phyloP scores from a whole-genome alignment of 2,888 invertebrate genomes.

The Quadroppia sp. region DNA sequence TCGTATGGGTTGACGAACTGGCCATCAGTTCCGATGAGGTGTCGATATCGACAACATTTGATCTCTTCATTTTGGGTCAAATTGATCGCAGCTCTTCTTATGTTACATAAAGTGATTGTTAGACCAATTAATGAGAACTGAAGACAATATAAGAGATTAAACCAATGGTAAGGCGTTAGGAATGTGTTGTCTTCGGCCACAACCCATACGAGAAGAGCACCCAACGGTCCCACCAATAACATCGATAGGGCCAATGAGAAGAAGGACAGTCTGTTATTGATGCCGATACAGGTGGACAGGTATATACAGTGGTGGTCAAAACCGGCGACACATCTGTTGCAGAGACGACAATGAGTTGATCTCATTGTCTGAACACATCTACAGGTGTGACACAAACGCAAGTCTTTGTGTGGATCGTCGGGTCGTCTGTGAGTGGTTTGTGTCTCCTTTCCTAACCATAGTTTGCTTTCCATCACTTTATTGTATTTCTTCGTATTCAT shows the following conservation, averaged over 20 bases:
- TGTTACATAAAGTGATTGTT: not conserved
- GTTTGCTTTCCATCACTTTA: not conserved
- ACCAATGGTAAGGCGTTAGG: not conserved
- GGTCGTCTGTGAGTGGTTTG: too few species aligned
- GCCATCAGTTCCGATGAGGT: not conserved
- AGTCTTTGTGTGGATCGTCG: not conserved
- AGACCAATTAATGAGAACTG: not conserved
- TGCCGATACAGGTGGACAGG: slow-evolving; percentile 14
- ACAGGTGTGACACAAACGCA: slow-evolving; percentile 24
- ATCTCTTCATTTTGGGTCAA: slow-evolving; percentile 20
- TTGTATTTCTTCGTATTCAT: not conserved
- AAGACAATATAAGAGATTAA: not conserved
- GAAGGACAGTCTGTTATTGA: slow-evolving; percentile 6
- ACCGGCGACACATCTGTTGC: slow-evolving; percentile 7
- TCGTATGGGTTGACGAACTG: slow-evolving; percentile 14
- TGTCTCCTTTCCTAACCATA: not conserved
- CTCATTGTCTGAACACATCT: not conserved
- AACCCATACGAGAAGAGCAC: not conserved
- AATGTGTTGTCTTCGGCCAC: not conserved
- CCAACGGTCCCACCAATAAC: not conserved
- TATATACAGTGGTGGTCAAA: slow-evolving; percentile 27
- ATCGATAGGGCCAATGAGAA: not conserved
- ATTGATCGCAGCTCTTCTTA: slow-evolving; percentile 31
- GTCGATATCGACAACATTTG: not conserved
- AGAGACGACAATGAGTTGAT: slow-evolving; percentile 17